Percentiles rank a stretch among this genome's conserved stretches.
Conservation (phyloP, 2,797 vertebrate genomes). For the Falco naumanni region DNA sequence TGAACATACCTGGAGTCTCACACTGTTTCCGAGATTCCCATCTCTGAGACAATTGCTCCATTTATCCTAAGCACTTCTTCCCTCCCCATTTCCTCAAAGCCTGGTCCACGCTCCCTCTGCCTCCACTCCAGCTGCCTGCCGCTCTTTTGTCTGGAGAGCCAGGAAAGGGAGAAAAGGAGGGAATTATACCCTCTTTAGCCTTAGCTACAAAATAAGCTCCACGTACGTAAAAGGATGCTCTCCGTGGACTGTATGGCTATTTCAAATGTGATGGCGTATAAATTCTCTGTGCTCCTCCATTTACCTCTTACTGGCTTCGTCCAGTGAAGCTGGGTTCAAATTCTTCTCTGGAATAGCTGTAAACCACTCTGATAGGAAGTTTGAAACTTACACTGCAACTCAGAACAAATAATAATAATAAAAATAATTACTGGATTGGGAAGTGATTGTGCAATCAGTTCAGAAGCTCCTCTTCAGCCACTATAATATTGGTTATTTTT, state of each 20-base stretch:
- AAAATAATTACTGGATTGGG: neutral
- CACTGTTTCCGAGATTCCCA: neutral
- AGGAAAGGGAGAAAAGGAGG: neutral
- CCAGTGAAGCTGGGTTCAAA: neutral
- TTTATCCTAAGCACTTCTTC: conserved; percentile 1
- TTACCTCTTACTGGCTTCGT: neutral
- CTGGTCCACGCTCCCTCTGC: neutral
- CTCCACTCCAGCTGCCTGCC: neutral
- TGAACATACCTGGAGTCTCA: neutral
- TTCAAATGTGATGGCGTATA: neutral
- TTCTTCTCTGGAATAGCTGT: neutral
- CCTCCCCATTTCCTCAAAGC: neutral
- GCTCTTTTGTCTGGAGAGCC: neutral
- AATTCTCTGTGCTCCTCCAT: neutral
- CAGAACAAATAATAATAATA: neutral
- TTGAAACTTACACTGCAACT: neutral
- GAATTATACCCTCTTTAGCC: neutral
- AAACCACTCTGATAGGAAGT: neutral
- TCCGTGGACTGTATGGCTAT: neutral
- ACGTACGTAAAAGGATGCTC: neutral
- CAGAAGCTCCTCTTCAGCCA: neutral
- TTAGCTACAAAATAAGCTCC: neutral
- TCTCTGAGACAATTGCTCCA: neutral
- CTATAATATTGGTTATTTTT: neutral
- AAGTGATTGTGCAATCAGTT: neutral